Evolutionary conservation across 2,888 invertebrate genomes (phyloP).

Genomic region (Galerucella pusilla): DNA sequence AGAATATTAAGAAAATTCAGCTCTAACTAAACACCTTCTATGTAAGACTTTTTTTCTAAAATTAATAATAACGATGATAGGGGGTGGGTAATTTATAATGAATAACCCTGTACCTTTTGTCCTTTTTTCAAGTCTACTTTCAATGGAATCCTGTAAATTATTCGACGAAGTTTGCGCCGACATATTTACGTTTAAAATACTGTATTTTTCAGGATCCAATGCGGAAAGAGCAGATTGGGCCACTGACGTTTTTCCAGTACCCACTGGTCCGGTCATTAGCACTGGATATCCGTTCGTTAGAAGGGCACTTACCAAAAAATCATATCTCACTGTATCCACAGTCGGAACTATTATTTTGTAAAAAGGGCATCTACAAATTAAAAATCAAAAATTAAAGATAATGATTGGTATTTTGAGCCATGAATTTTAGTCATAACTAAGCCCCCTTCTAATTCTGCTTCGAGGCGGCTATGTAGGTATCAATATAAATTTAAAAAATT

Average conservation of each 20-base stretch:
- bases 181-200: constrained; percentile 83
- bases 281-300: constrained; percentile 76
- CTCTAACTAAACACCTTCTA: no score
- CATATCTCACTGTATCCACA: constrained; percentile 87
- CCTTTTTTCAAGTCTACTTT: constrained; percentile 87
- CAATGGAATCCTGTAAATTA: constrained; percentile 86
- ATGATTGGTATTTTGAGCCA: not conserved
- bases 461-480: no score
- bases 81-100: no score
- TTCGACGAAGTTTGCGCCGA: constrained; percentile 88
- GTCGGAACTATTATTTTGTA: constrained; percentile 89
- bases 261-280: constrained; percentile 84
- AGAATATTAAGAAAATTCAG: no score
- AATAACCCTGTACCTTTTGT: constrained; percentile 83
- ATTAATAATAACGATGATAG: no score
- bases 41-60: no score
- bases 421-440: no score
- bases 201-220: constrained; percentile 71
- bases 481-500: not conserved
- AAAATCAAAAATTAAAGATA: not conserved
- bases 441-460: no score
- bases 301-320: constrained; percentile 76
- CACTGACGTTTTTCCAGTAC: constrained; percentile 88
- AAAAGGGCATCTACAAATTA: constrained; percentile 74
- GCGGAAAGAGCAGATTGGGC: constrained; percentile 75